phyloP scores from a whole-genome alignment of 2,797 vertebrate species.

The Myiotriccus ornatus region DNA sequence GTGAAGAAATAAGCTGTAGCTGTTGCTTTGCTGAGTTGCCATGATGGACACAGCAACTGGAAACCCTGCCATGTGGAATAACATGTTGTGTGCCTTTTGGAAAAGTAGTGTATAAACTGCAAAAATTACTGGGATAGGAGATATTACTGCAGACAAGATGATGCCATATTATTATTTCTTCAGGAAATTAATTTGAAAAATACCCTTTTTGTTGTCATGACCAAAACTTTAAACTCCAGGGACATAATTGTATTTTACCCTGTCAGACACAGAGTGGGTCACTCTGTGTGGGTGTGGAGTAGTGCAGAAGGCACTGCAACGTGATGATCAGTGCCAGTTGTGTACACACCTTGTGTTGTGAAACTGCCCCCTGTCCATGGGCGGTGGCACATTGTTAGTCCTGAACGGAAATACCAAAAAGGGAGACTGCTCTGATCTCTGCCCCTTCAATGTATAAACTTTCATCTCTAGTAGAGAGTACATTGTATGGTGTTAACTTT shows the following conservation, averaged over 20 bases:
- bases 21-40: not conserved
- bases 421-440: not conserved
- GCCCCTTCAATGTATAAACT: not conserved
- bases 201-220: not conserved
- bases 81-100: not conserved
- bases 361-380: not conserved
- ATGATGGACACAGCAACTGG: not conserved
- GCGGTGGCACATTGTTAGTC: accelerated
- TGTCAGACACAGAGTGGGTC: not conserved
- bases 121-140: not conserved
- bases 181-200: not conserved
- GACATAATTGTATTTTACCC: not conserved
- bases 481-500: not conserved
- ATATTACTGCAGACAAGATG: not conserved
- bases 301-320: not conserved
- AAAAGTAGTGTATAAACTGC: not conserved
- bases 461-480: not conserved
- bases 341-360: not conserved
- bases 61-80: not conserved
- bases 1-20: not conserved
- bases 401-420: not conserved
- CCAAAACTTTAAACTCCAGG: not conserved
- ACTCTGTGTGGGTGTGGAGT: not conserved
- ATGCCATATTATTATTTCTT: not conserved
- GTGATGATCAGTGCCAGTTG: not conserved